A percentile compares a stretch with the other conserved stretches of the same genome.
These are phyloP conservation scores for Nemoura dubitans DNA, from an alignment of 2,888 invertebrate genomes.

Conservation along the genomic window DNA sequence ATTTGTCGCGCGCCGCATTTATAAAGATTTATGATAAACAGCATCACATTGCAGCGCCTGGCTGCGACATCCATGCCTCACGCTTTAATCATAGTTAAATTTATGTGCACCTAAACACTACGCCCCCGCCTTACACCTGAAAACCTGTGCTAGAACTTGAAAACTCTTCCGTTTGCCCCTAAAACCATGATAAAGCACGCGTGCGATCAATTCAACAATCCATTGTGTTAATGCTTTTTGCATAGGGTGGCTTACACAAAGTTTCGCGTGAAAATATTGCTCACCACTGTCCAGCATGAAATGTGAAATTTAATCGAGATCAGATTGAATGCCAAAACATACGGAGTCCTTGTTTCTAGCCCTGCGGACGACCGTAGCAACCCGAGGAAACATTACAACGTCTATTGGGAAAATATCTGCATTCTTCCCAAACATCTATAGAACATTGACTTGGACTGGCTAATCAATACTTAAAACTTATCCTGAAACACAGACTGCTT, in stretches of 20 bases:
- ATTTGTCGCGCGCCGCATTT: neutral
- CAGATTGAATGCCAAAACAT: too few species aligned
- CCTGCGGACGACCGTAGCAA: too few species aligned
- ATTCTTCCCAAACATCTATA: too few species aligned
- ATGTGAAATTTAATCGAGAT: too few species aligned
- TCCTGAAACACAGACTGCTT: too few species aligned
- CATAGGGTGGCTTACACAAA: neutral
- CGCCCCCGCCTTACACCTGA: neutral
- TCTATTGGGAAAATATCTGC: too few species aligned
- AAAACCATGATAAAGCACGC: neutral
- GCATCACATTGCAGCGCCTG: neutral
- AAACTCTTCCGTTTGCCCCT: neutral
- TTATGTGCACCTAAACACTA: neutral
- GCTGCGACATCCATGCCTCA: neutral
- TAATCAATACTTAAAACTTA: too few species aligned
- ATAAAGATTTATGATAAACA: slow-evolving; percentile 20
- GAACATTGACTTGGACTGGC: too few species aligned
- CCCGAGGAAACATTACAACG: too few species aligned
- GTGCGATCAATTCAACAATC: neutral
- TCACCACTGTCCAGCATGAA: too few species aligned
- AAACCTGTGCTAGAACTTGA: neutral
- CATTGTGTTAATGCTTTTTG: neutral
- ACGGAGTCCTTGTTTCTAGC: too few species aligned
- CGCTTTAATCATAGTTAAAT: neutral
- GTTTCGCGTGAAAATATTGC: too few species aligned